These are phyloP conservation scores for Acipenser ruthenus DNA, from an alignment of 2,797 vertebrate species.

Conservation along the genomic window DNA sequence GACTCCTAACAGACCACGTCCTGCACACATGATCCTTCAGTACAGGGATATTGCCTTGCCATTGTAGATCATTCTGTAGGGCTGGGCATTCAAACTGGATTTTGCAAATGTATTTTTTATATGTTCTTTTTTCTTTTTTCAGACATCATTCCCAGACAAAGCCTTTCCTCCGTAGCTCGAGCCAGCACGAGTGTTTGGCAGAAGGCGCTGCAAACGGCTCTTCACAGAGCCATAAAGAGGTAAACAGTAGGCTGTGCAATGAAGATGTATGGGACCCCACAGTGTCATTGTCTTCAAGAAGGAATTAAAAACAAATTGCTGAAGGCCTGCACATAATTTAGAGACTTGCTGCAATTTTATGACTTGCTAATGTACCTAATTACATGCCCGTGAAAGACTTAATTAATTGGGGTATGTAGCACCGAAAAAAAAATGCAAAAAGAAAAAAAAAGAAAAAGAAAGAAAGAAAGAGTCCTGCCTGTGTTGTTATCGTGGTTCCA, in stretches of 20 bases:
- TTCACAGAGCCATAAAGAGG: conserved; percentile 56
- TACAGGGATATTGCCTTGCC: too few species aligned
- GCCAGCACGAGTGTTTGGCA: conserved; percentile 44
- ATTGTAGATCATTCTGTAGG: too few species aligned
- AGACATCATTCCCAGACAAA: conserved; percentile 13
- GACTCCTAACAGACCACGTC: background rate
- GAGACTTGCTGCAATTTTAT: conserved; percentile 98
- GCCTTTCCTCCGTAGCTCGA: conserved; percentile 27
- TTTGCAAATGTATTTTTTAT: background rate
- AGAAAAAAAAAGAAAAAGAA: conserved; percentile 42
- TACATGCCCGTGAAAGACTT: conserved; percentile 99
- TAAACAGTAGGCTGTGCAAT: conserved; percentile 69
- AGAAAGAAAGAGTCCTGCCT: conserved; percentile 65
- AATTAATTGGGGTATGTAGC: conserved; percentile 95
- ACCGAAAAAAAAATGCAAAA: conserved; percentile 54
- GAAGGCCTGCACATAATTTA: conserved; percentile 95
- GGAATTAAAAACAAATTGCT: conserved; percentile 99
- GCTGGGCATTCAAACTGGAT: too few species aligned
- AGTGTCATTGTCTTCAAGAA: conserved; percentile 88
- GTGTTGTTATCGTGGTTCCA: conserved; percentile 98
- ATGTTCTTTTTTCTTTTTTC: background rate
- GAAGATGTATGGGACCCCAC: conserved; percentile 87
- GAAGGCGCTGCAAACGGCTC: conserved; percentile 44
- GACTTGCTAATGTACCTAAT: conserved; percentile 99
- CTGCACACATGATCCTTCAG: conserved; percentile 21